A percentile compares a stretch with the other conserved stretches of the same genome.
These are phyloP conservation scores for Sebastes fasciatus DNA, from an alignment of 2,113 vertebrate species.

Conservation along the genomic window DNA sequence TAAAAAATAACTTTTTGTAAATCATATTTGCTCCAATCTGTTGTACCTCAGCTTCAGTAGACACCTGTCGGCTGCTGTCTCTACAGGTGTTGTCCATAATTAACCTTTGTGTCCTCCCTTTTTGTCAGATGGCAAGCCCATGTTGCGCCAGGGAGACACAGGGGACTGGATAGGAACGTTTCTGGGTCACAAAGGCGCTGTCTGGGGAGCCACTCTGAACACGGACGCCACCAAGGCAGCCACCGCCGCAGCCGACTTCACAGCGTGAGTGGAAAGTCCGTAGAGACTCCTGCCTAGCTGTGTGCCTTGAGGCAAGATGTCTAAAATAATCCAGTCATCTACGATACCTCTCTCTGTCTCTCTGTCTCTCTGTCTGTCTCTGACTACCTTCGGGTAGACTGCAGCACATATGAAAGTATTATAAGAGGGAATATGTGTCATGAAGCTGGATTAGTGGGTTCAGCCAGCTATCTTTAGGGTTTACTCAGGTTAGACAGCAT, in stretches of 20 bases:
- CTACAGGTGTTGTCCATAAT: neutral
- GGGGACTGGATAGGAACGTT: constrained; percentile 99
- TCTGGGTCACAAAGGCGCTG: constrained; percentile 98
- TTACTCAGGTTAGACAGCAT: too few relatives aligned
- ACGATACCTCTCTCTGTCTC: too few relatives aligned
- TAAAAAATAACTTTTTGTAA: too few relatives aligned
- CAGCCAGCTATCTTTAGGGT: too few relatives aligned
- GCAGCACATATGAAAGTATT: too few relatives aligned
- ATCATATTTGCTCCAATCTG: too few relatives aligned
- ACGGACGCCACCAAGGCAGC: constrained; percentile 97
- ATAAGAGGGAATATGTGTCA: too few relatives aligned
- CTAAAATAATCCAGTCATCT: neutral
- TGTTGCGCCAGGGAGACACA: constrained; percentile 99
- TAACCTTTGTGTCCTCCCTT: neutral
- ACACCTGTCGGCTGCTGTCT: neutral
- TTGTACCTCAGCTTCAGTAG: too few relatives aligned
- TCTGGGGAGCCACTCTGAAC: constrained; percentile 98
- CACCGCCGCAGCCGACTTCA: constrained; percentile 97
- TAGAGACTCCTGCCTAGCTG: neutral
- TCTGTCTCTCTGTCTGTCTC: too few relatives aligned
- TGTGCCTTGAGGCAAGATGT: too few relatives aligned
- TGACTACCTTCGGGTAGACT: neutral
- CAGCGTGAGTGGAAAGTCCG: constrained; percentile 89
- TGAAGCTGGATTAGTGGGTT: too few relatives aligned
- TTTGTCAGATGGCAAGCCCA: constrained; percentile 94